Evolutionary conservation across 2,888 invertebrate genomes (phyloP).

Genomic region (Apomyelois bistriatella): DNA sequence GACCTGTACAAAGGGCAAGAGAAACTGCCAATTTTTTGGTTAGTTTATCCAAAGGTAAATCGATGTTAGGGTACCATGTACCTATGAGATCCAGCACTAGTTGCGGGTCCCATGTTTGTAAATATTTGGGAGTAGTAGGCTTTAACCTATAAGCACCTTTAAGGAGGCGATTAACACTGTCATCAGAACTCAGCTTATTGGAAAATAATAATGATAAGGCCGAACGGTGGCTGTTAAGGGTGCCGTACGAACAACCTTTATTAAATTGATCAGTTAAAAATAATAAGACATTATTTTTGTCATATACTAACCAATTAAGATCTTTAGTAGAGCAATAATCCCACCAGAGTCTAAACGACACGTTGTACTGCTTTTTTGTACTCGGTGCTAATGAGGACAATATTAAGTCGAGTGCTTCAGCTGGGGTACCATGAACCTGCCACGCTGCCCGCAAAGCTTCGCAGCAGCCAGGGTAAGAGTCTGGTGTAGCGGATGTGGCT

Average conservation of each 20-base stretch:
- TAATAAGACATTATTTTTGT: background rate
- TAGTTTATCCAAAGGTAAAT: background rate
- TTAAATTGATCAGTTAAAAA: slow-evolving; percentile 26
- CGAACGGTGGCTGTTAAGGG: slow-evolving; percentile 29
- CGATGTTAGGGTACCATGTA: background rate
- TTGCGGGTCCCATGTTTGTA: background rate
- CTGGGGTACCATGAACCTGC: background rate
- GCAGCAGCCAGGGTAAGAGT: slow-evolving; percentile 14
- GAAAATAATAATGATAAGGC: slow-evolving; percentile 29
- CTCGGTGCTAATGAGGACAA: background rate
- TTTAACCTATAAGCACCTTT: slow-evolving; percentile 23
- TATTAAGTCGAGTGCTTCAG: background rate
- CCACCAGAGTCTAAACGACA: slow-evolving; percentile 18
- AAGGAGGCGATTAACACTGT: slow-evolving; percentile 23
- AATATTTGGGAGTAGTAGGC: background rate
- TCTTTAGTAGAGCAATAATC: slow-evolving; percentile 15
- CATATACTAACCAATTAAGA: slow-evolving; percentile 1
- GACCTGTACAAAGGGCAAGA: background rate
- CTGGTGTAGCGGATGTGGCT: background rate
- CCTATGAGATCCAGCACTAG: background rate
- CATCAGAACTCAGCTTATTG: slow-evolving; percentile 23
- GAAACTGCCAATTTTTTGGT: background rate
- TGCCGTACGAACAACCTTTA: slow-evolving; percentile 24
- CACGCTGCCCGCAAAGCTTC: slow-evolving; percentile 13
- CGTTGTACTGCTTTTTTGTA: background rate